Base-by-base conservation (phyloP, 2,113 vertebrate species). In the Trichechus manatus region DNA sequence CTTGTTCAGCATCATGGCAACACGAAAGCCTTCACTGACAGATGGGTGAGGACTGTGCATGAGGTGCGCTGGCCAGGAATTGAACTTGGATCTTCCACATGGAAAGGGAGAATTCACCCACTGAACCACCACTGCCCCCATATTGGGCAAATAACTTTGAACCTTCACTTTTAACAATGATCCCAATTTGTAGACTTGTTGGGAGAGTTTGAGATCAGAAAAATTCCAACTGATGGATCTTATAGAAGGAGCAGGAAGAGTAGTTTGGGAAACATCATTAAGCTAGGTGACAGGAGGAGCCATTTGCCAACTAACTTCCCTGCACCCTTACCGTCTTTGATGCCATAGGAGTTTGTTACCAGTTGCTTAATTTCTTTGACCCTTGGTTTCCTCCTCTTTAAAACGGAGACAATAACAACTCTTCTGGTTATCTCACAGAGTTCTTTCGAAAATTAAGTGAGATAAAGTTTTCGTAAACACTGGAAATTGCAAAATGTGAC, bases 401-500 rank as follows among this genome's bases (percentile, higher is more conserved):
- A 56, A 56, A 56, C 14, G 20, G 78, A 94, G 56, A 85, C 22
- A 93, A 47, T 87, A 83, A 68, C 22, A 77, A 82, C 15, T 78
- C 36, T 94, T 96, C 39, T 83, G 17, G 61, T 93, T 93, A 95
- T 87, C 42, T 83, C 63, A 63, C 59, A 91, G 59, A 72, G 39
- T 89, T 93, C 36, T 89, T 89, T 96, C 59, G 84, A 91, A 93
- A 96, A 83, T 74, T 39, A 78, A 83, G 50, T 44, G 77, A 92
- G 75, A 84, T 75, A 70, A 75, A 23, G 47, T 87, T 93, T 94
- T 31, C 59, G 33, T 86, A 56, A 87, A 84, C 22, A 64, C 47
- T 66, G 29, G 50, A 78, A 81, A 82, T 31, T 91, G 61, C 19
- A 74, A 22, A 39, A 36, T 39, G 39, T 42, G 17, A 95, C 47